Evolutionary conservation across 2,888 invertebrate species (phyloP).

Genomic region (Chalcosyrphus nemorum): DNA sequence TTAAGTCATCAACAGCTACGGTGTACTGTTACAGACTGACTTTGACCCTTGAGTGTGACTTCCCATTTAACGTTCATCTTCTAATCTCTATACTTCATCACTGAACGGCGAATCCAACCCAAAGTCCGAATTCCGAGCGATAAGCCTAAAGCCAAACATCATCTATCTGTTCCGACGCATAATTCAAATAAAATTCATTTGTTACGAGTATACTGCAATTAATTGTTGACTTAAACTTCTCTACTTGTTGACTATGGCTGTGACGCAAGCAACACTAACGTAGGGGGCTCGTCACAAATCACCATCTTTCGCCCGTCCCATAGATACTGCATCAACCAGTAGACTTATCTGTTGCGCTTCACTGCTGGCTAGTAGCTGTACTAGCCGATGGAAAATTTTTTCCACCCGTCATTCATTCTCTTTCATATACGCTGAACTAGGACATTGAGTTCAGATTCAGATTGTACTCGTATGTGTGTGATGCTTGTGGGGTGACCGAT

Average conservation of each 20-base stretch:
- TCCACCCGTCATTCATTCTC: slow-evolving; percentile 15
- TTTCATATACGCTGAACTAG: slow-evolving; percentile 31
- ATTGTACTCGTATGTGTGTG: too few species aligned
- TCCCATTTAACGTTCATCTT: neutral
- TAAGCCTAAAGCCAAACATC: slow-evolving; percentile 14
- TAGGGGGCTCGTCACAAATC: slow-evolving; percentile 24
- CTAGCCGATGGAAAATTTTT: slow-evolving; percentile 29
- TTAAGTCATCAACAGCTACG: neutral
- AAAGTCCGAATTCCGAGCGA: slow-evolving; percentile 44
- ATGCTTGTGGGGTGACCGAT: slow-evolving; percentile 4
- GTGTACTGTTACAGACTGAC: neutral
- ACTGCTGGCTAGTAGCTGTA: neutral
- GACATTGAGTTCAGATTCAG: slow-evolving; percentile 41
- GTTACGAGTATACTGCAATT: neutral
- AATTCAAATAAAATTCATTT: neutral
- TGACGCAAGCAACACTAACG: slow-evolving; percentile 16
- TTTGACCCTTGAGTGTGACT: slow-evolving; percentile 21
- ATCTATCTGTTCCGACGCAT: neutral
- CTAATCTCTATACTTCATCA: neutral
- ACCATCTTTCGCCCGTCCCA: neutral
- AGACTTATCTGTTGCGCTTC: neutral
- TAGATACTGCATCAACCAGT: neutral
- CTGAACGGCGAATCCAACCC: slow-evolving; percentile 4
- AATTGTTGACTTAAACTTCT: neutral
- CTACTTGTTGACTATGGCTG: neutral